Conservation (phyloP, 2,797 vertebrate species). For the Acomys russatus region DNA sequence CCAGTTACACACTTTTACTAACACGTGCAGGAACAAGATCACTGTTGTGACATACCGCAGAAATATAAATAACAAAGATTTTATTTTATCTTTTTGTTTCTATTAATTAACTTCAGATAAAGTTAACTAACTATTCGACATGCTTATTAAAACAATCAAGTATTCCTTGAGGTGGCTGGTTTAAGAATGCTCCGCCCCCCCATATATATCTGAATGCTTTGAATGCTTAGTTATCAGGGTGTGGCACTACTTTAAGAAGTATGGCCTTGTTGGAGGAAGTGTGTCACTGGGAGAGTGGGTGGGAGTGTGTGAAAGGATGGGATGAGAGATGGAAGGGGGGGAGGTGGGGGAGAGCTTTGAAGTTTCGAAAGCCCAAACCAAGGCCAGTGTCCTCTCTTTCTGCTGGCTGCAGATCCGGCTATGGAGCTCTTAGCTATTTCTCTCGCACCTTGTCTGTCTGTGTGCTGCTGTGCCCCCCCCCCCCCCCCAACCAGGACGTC, state of each 20-base stretch:
- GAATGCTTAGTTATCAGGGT: background rate
- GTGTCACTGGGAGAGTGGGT: too few species aligned
- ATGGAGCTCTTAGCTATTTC: too few species aligned
- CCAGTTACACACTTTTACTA: background rate
- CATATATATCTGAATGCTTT: too few species aligned
- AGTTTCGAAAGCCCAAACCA: background rate
- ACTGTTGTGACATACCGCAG: background rate
- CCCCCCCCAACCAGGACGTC: too few species aligned
- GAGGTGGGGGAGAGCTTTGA: background rate
- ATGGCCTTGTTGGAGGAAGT: background rate
- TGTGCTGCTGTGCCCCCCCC: background rate
- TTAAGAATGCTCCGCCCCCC: background rate
- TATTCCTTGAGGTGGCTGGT: background rate
- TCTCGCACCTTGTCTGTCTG: background rate
- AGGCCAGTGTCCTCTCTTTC: background rate
- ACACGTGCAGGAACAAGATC: background rate
- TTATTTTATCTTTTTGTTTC: conserved; percentile 1
- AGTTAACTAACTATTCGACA: background rate
- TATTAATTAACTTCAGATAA: background rate
- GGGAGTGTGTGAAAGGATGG: background rate
- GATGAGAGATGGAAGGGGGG: too few species aligned
- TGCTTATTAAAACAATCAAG: background rate
- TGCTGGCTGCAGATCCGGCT: background rate
- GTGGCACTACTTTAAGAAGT: background rate
- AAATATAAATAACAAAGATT: background rate